Conservation (phyloP, 2,113 vertebrate species). For the Anguilla rostrata region DNA sequence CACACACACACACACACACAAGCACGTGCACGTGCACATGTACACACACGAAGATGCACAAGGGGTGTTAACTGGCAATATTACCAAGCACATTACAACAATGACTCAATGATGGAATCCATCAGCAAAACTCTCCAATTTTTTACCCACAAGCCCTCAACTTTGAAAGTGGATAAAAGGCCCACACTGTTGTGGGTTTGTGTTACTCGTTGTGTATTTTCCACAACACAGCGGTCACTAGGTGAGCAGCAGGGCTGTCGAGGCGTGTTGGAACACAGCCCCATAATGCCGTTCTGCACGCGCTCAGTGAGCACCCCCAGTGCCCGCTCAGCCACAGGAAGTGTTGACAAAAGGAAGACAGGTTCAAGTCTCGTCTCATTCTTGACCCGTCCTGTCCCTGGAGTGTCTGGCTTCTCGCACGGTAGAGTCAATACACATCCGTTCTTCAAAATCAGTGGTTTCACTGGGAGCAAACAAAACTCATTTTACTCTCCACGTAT, state of each 20-base stretch:
- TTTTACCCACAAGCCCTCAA: neutral
- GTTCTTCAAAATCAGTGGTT: too few species aligned
- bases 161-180: neutral
- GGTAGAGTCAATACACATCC: neutral
- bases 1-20: neutral
- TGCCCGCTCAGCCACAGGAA: neutral
- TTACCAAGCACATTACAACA: neutral
- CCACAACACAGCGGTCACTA: neutral
- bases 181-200: neutral
- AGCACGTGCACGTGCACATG: neutral
- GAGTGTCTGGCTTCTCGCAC: neutral
- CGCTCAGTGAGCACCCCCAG: neutral
- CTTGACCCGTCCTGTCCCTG: neutral
- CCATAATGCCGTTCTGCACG: neutral
- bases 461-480: neutral
- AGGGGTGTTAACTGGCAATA: neutral
- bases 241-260: neutral
- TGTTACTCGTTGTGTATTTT: neutral
- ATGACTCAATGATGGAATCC: conserved; percentile 7
- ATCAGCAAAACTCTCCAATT: conserved; percentile 6
- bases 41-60: neutral
- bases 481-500: neutral
- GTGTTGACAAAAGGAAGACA: neutral
- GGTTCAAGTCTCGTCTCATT: neutral
- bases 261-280: neutral